phyloP scores from a whole-genome alignment of 2,888 invertebrate genomes.

The Drosophila putrida region DNA sequence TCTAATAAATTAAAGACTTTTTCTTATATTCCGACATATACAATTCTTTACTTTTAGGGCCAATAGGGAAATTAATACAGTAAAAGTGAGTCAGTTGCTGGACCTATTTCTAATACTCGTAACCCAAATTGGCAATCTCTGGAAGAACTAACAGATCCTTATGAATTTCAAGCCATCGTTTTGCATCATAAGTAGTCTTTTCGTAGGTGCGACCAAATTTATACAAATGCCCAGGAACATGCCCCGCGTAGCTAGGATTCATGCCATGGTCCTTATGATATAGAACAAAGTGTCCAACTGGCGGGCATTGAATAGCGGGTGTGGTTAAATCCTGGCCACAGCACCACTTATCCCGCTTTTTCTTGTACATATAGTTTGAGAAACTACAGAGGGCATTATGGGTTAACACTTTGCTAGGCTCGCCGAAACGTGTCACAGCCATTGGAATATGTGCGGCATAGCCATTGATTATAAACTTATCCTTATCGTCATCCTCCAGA shows the following conservation, averaged over 20 bases:
- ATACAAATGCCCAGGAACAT: constrained; percentile 91
- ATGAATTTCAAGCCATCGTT: constrained; percentile 88
- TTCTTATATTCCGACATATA: not conserved
- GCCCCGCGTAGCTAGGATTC: constrained; percentile 91
- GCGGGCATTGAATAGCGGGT: constrained; percentile 74
- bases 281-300: constrained; percentile 86
- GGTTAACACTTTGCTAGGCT: constrained; percentile 87
- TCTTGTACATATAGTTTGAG: constrained; percentile 90
- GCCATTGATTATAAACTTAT: constrained; percentile 83
- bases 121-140: constrained; percentile 65
- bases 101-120: constrained; percentile 45
- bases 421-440: constrained; percentile 81
- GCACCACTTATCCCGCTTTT: constrained; percentile 91
- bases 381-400: constrained; percentile 91
- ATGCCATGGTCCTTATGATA: constrained; percentile 91
- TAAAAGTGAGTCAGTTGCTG: too few relatives aligned
- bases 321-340: constrained; percentile 74
- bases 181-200: constrained; percentile 90
- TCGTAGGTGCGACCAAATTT: constrained; percentile 92
- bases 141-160: constrained; percentile 69
- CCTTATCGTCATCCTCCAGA: constrained; percentile 79
- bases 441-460: constrained; percentile 83
- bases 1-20: not conserved
- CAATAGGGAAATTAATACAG: not conserved
- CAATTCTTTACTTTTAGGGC: not conserved